These are phyloP conservation scores for Chionodraco myersi DNA, from an alignment of 2,113 vertebrate species.

Conservation along the genomic window DNA sequence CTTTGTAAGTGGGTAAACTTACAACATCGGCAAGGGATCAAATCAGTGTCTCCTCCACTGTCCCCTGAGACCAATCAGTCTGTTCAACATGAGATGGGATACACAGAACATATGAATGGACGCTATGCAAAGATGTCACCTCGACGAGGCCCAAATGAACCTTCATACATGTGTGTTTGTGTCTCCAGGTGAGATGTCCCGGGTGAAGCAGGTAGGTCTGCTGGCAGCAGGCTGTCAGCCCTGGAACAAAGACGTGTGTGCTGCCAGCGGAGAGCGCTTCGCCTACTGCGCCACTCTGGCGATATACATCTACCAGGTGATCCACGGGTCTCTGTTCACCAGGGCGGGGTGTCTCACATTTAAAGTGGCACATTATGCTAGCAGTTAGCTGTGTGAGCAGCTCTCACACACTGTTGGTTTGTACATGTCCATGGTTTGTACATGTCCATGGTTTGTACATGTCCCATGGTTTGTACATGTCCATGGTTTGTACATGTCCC, in stretches of 20 bases:
- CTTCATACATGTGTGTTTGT: slow-evolving; percentile 18
- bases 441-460: no score
- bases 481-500: no score
- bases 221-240: slow-evolving; percentile 97
- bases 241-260: slow-evolving; percentile 98
- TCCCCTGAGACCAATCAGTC: no score
- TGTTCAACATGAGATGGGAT: background rate
- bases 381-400: background rate
- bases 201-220: slow-evolving; percentile 95
- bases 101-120: background rate
- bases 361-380: background rate
- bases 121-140: background rate
- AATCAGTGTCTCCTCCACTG: no score
- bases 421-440: no score
- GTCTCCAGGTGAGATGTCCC: slow-evolving; percentile 87
- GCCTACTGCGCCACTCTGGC: slow-evolving; percentile 98
- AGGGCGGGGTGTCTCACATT: background rate
- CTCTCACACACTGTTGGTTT: background rate
- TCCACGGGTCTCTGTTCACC: no score
- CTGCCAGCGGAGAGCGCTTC: slow-evolving; percentile 93
- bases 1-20: no score
- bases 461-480: no score
- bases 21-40: no score
- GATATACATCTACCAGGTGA: slow-evolving; percentile 97
- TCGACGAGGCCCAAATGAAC: background rate